These are phyloP conservation scores for Anastatus disparis DNA, from an alignment of 1,140 invertebrate genomes.

Conservation along the genomic window DNA sequence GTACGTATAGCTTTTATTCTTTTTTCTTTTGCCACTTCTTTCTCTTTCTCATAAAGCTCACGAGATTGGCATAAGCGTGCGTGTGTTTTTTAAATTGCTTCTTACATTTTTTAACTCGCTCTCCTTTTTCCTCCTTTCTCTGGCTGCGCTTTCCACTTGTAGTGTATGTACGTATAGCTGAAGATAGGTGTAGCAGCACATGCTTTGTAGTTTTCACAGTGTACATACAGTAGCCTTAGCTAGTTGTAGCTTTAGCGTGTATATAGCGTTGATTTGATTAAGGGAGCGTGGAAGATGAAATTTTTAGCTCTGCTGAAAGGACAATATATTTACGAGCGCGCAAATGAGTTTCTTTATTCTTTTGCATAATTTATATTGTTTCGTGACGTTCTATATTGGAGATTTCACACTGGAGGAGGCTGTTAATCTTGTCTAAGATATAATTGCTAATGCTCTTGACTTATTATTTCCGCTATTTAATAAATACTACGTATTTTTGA, in stretches of 20 bases:
- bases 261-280: conserved; percentile 40
- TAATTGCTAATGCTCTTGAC: neutral
- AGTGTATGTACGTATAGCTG: no score
- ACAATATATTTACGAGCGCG: conserved; percentile 32
- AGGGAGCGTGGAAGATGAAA: conserved; percentile 22
- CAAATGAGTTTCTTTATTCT: conserved; percentile 33
- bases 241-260: no score
- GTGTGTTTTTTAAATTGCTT: conserved; percentile 38
- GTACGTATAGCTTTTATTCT: neutral
- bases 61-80: conserved; percentile 36
- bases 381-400: neutral
- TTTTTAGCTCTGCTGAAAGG: conserved; percentile 31
- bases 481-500: no score
- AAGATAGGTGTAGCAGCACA: no score
- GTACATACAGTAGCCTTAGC: no score
- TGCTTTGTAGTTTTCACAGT: no score
- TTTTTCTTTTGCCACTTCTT: neutral
- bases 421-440: neutral
- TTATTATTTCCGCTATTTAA: neutral
- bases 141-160: no score
- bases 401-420: neutral
- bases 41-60: neutral
- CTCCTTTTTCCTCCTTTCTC: neutral
- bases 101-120: conserved; percentile 33
- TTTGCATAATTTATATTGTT: conserved; percentile 29